Evolutionary conservation across 2,113 vertebrate species (phyloP).

Genomic region (Nerophis ophidion): DNA sequence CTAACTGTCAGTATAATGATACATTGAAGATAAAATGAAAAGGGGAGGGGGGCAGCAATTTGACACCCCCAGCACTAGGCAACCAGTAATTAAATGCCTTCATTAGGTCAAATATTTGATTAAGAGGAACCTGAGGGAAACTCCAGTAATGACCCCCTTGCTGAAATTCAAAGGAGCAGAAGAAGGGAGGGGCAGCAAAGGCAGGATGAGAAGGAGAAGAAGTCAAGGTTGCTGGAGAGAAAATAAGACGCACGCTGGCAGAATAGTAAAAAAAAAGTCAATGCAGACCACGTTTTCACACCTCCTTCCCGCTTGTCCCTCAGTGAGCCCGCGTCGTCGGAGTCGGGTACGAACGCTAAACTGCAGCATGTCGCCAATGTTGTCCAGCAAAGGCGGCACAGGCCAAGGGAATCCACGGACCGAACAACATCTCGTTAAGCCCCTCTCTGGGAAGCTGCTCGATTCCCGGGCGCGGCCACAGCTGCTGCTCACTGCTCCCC

Average conservation of each 20-base stretch:
- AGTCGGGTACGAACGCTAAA: too few species aligned
- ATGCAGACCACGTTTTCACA: slow-evolving; percentile 29
- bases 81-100: slow-evolving; percentile 70
- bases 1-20: slow-evolving; percentile 58
- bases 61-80: slow-evolving; percentile 51
- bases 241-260: slow-evolving; percentile 4
- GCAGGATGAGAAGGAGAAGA: neutral
- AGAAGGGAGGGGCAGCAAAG: slow-evolving; percentile 8
- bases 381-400: too few species aligned
- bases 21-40: slow-evolving; percentile 65
- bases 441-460: too few species aligned
- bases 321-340: slow-evolving; percentile 33
- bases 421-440: too few species aligned
- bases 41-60: slow-evolving; percentile 52
- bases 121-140: slow-evolving; percentile 47
- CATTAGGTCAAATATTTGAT: slow-evolving; percentile 71
- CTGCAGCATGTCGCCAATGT: too few species aligned
- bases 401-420: too few species aligned
- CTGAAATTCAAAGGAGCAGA: neutral
- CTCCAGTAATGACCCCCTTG: slow-evolving; percentile 49
- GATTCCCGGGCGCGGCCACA: too few species aligned
- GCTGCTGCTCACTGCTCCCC: too few species aligned
- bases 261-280: slow-evolving; percentile 13
- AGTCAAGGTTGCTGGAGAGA: neutral
- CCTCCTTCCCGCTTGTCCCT: slow-evolving; percentile 31